Evolutionary conservation across 2,113 vertebrate genomes (phyloP).

Genomic region (Thunnus thynnus): DNA sequence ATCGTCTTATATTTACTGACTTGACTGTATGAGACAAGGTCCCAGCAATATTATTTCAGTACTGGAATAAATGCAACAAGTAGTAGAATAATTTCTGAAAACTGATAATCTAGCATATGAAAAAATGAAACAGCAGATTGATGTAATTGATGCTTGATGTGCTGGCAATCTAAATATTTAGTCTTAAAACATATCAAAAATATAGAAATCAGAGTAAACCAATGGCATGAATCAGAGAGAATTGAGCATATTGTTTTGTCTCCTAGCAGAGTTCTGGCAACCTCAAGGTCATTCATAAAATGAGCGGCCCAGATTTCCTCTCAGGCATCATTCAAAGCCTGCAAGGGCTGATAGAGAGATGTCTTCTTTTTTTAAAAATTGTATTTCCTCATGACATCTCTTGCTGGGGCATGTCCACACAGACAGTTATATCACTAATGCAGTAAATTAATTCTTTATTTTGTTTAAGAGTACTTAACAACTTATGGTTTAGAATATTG

Average conservation of each 20-base stretch:
- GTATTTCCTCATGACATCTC: slow-evolving; percentile 49
- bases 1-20: too few relatives aligned
- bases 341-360: slow-evolving; percentile 51
- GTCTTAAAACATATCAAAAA: background rate
- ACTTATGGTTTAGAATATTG: background rate
- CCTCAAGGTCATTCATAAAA: slow-evolving; percentile 52
- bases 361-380: slow-evolving; percentile 46
- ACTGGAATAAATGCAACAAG: background rate
- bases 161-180: too few relatives aligned
- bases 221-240: slow-evolving; percentile 9
- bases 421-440: slow-evolving; percentile 9
- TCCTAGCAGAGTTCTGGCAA: slow-evolving; percentile 39
- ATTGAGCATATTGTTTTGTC: slow-evolving; percentile 35
- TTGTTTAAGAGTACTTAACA: background rate
- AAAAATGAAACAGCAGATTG: background rate
- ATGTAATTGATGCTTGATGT: background rate
- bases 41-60: background rate
- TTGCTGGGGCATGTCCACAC: slow-evolving; percentile 12
- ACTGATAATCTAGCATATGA: background rate
- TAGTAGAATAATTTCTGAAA: background rate
- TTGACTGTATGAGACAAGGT: too few relatives aligned
- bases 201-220: background rate
- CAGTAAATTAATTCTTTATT: background rate
- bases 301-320: slow-evolving; percentile 52
- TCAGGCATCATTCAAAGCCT: slow-evolving; percentile 62